Conservation (phyloP, 2,888 invertebrate species). For the Pocota personata region DNA sequence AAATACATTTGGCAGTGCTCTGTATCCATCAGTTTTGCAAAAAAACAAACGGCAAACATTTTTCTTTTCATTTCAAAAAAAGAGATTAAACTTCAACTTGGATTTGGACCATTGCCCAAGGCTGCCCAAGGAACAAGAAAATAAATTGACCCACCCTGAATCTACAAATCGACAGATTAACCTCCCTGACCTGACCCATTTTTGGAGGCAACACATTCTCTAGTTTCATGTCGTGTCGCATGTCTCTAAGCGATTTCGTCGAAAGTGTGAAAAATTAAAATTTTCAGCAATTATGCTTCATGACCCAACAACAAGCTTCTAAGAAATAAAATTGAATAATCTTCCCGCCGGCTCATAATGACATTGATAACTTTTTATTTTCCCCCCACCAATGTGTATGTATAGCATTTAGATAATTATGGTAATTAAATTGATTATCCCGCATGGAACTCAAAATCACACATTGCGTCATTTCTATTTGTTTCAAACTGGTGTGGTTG, state of each 20-base stretch:
- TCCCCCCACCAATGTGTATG: not conserved
- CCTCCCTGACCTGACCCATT: conserved; percentile 54
- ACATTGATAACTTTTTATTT: conserved; percentile 36
- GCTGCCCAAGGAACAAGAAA: conserved; percentile 10
- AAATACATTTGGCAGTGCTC: not conserved
- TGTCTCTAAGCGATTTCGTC: not conserved
- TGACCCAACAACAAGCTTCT: not conserved
- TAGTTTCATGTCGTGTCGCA: not conserved
- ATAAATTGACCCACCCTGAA: conserved; percentile 30
- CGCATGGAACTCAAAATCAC: conserved; percentile 30
- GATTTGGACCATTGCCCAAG: conserved; percentile 64
- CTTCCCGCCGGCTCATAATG: not conserved
- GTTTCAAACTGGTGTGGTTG: conserved; percentile 8
- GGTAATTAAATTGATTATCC: conserved; percentile 67
- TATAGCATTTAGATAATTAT: conserved; percentile 51
- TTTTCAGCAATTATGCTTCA: not conserved
- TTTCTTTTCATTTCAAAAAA: not conserved
- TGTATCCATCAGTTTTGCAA: conserved; percentile 20
- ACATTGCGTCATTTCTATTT: conserved; percentile 65
- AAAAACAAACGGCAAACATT: not conserved
- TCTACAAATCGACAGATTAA: conserved; percentile 27
- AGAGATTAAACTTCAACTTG: conserved; percentile 41
- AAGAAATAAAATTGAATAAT: not conserved
- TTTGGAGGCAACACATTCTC: conserved; percentile 37
- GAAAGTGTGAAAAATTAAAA: conserved; percentile 2